Conservation (phyloP, 2,113 vertebrate species). For the Semnopithecus entellus region DNA sequence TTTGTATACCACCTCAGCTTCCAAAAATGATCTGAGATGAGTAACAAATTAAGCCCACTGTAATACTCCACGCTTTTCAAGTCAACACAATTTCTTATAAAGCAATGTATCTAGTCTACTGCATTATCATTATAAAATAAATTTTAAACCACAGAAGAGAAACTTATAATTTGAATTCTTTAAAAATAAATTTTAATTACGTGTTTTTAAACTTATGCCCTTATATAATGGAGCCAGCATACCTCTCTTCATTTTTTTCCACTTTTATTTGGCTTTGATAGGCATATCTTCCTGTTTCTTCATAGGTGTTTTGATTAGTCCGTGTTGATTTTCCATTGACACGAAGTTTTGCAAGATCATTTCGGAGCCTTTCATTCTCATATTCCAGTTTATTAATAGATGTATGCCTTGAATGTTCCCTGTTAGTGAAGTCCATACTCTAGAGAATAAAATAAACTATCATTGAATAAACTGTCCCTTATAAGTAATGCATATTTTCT, state of each 20-base stretch:
- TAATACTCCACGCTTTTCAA: background rate
- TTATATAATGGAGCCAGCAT: conserved; percentile 39
- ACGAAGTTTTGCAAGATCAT: conserved; percentile 73
- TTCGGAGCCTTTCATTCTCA: conserved; percentile 80
- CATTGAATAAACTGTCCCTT: conserved; percentile 58
- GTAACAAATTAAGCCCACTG: background rate
- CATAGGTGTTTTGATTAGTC: conserved; percentile 21
- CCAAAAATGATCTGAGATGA: background rate
- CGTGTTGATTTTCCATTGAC: conserved; percentile 53
- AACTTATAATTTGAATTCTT: conserved; percentile 31
- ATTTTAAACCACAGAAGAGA: background rate
- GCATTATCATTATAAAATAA: background rate
- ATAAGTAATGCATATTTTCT: background rate
- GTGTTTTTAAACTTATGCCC: background rate
- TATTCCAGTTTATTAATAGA: conserved; percentile 71
- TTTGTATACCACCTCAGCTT: background rate
- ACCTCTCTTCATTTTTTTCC: conserved; percentile 81
- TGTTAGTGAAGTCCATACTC: conserved; percentile 76
- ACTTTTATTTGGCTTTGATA: conserved; percentile 59
- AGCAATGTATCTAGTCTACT: background rate
- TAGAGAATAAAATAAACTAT: conserved; percentile 77
- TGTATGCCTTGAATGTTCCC: conserved; percentile 67
- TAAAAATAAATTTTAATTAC: conserved; percentile 1
- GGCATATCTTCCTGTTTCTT: conserved; percentile 49
- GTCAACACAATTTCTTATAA: background rate